Evolutionary conservation across 2,888 invertebrate species (phyloP).

Genomic region (Mycalesis mineus): DNA sequence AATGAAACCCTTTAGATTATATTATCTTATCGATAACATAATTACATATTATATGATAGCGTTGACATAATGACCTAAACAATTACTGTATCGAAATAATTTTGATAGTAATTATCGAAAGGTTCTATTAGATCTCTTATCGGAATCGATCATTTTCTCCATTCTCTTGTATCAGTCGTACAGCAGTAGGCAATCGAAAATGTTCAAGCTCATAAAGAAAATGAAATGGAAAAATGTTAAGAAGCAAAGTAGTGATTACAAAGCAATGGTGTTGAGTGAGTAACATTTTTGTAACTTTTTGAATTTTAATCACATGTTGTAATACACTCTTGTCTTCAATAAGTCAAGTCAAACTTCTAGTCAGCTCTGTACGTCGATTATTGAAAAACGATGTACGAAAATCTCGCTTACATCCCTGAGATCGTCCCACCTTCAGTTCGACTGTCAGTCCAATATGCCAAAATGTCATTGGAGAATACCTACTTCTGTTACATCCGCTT

Average conservation of each 20-base stretch:
- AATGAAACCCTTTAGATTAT: not conserved
- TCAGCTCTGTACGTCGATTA: too few relatives aligned
- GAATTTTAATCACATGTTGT: too few relatives aligned
- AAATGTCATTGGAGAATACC: too few relatives aligned
- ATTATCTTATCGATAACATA: conserved; percentile 1
- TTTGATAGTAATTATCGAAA: conserved; percentile 3
- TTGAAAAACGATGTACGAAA: too few relatives aligned
- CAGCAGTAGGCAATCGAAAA: conserved; percentile 9
- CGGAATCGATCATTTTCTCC: conserved; percentile 1
- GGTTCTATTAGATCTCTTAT: conserved; percentile 16
- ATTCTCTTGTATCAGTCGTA: conserved; percentile 8
- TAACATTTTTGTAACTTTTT: conserved; percentile 16
- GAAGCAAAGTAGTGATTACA: conserved; percentile 36
- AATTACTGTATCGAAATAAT: conserved; percentile 22
- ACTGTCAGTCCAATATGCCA: too few relatives aligned
- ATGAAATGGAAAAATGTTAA: conserved; percentile 47
- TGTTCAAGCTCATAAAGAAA: conserved; percentile 35
- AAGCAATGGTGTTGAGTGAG: conserved; percentile 52
- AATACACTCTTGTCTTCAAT: too few relatives aligned
- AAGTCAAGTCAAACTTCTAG: too few relatives aligned
- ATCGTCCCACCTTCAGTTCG: too few relatives aligned
- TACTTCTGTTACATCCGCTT: too few relatives aligned
- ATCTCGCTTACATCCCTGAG: too few relatives aligned
- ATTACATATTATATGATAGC: conserved; percentile 18
- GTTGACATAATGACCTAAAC: conserved; percentile 21